phyloP scores from a whole-genome alignment of 1,140 invertebrate species.

The Sminthurides bifidus region DNA sequence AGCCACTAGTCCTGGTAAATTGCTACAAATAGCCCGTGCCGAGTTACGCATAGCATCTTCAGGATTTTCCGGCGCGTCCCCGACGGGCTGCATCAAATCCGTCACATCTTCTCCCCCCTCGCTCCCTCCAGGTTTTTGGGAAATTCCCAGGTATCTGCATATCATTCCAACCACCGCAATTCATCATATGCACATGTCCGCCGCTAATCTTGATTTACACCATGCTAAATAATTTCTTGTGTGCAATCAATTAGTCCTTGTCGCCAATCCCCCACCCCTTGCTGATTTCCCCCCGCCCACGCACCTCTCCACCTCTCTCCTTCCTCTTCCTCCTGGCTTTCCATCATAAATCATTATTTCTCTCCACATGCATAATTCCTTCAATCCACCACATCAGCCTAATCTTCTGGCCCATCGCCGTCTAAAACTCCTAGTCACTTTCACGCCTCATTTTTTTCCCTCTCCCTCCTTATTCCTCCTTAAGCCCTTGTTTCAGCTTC shows the following conservation, averaged over 20 bases:
- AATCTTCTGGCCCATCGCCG: too few relatives aligned
- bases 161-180: not conserved
- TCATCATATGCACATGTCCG: not conserved
- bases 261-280: not conserved
- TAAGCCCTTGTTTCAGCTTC: too few relatives aligned
- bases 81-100: conserved; percentile 29
- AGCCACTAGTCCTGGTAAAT: conserved; percentile 38
- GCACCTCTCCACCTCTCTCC: not conserved
- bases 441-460: too few relatives aligned
- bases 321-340: too few relatives aligned
- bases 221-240: not conserved
- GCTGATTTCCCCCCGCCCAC: not conserved
- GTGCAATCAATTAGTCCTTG: not conserved
- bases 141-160: conserved; percentile 44
- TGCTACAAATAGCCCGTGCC: conserved; percentile 34
- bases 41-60: conserved; percentile 31
- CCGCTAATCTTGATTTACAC: not conserved
- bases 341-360: too few relatives aligned
- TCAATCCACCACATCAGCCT: too few relatives aligned
- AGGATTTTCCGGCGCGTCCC: conserved; percentile 27
- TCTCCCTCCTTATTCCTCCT: too few relatives aligned
- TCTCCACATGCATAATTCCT: too few relatives aligned
- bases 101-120: conserved; percentile 33
- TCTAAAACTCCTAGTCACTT: too few relatives aligned
- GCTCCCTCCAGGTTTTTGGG: conserved; percentile 27